Conservation (phyloP, 23 tunicate species). For the Oikopleura dioica region DNA sequence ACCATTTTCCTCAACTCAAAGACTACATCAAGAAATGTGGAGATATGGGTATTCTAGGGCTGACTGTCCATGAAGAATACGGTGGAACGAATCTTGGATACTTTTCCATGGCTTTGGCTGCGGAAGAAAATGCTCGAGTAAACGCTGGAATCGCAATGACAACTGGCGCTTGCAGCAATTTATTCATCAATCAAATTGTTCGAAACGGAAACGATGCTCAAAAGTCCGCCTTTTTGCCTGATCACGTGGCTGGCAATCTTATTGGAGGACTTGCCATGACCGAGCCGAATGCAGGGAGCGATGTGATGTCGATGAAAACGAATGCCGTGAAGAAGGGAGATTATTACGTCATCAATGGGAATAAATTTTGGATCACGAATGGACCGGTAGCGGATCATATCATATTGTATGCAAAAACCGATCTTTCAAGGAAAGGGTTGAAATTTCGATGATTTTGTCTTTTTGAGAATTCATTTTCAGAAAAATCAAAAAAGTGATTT, state of each 20-base stretch:
- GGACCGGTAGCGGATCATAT: constrained; percentile 21
- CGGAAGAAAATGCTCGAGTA: constrained; percentile 26
- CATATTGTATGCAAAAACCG: constrained; percentile 20
- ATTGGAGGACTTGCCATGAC: constrained; percentile 23
- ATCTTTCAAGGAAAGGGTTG: constrained; percentile 23
- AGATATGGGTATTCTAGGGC: constrained; percentile 19
- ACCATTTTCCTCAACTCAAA: constrained; percentile 14
- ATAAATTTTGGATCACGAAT: constrained; percentile 26
- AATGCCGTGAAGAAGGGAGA: constrained; percentile 26
- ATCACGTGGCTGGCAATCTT: constrained; percentile 16
- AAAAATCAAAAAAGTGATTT: too few relatives aligned
- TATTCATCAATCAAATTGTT: constrained; percentile 13
- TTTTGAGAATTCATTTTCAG: too few relatives aligned
- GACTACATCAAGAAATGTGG: constrained; percentile 19
- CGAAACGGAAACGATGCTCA: constrained; percentile 22
- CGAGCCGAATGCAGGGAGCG: constrained; percentile 22
- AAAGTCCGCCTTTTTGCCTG: constrained; percentile 14
- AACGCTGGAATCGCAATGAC: constrained; percentile 15
- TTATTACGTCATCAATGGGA: constrained; percentile 21
- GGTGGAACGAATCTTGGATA: constrained; percentile 91
- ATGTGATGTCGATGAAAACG: constrained; percentile 15
- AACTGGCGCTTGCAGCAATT: constrained; percentile 6
- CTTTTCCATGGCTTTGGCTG: constrained; percentile 58
- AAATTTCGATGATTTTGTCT: too few relatives aligned
- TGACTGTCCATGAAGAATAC: constrained; percentile 20